A percentile compares a stretch with the other conserved stretches of the same genome.
phyloP scores from a whole-genome alignment of 2,888 invertebrate species.

The Brachynemurus nebulosus region DNA sequence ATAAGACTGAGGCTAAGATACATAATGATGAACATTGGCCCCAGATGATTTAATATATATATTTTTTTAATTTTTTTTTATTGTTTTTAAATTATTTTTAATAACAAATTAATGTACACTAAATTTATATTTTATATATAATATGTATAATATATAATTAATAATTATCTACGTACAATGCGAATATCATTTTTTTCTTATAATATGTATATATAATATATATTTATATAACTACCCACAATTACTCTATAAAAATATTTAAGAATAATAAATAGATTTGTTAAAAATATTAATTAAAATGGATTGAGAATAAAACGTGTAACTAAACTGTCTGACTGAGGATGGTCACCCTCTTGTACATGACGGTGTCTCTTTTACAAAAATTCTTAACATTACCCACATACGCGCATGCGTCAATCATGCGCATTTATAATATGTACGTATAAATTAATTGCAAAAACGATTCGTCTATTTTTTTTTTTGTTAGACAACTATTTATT shows the following conservation, averaged over 20 bases:
- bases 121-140: constrained; percentile 6
- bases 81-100: constrained; percentile 3
- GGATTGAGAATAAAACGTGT: constrained; percentile 7
- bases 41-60: constrained; percentile 21
- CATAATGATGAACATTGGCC: constrained; percentile 30
- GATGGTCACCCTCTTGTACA: constrained; percentile 6
- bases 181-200: constrained; percentile 6
- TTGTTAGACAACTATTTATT: too few species aligned
- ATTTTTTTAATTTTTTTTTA: constrained; percentile 5
- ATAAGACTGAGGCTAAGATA: constrained; percentile 28
- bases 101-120: constrained; percentile 9
- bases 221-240: constrained; percentile 9
- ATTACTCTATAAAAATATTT: constrained; percentile 11
- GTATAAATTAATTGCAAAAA: too few species aligned
- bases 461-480: too few species aligned
- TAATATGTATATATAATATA: constrained; percentile 5
- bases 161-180: constrained; percentile 10
- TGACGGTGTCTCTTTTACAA: constrained; percentile 8
- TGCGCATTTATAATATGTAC: too few species aligned
- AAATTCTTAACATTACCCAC: not conserved
- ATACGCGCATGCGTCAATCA: too few species aligned
- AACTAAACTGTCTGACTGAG: constrained; percentile 1
- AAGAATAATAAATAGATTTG: constrained; percentile 12
- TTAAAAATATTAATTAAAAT: constrained; percentile 10
- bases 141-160: not conserved